Conservation (phyloP, 2,113 vertebrate species). For the Spermophilus dauricus region DNA sequence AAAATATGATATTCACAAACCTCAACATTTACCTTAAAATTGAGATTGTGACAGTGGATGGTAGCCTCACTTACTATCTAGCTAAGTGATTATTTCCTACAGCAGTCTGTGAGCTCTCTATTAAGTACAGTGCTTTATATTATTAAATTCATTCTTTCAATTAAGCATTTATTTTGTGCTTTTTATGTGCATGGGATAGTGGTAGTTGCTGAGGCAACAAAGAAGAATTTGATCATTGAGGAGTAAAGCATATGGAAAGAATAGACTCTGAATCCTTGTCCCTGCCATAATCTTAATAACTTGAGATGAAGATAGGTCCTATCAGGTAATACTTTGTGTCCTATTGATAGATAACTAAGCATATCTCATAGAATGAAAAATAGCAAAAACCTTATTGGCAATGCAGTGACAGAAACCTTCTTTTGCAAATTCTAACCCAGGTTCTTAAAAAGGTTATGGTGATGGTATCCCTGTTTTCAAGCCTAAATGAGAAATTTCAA, state of each 20-base stretch:
- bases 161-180: conserved; percentile 34
- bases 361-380: not conserved
- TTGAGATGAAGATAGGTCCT: not conserved
- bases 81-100: not conserved
- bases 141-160: conserved; percentile 16
- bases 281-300: conserved; percentile 18
- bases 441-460: not conserved
- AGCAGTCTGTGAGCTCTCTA: not conserved
- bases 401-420: not conserved
- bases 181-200: conserved; percentile 19
- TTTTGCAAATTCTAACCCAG: conserved; percentile 29
- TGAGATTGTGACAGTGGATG: not conserved
- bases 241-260: conserved; percentile 30
- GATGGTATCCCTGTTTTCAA: not conserved
- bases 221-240: not conserved
- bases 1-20: not conserved
- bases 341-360: not conserved
- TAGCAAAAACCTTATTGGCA: not conserved
- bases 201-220: not conserved
- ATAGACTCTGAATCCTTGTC: not conserved
- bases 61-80: not conserved
- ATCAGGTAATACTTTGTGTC: not conserved
- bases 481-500: not conserved
- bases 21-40: not conserved
- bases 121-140: not conserved